Evolutionary conservation across 1,140 invertebrate species (phyloP), one percentile per base, ranked within the genome.

Genomic region (Drosophila bifasciata): DNA sequence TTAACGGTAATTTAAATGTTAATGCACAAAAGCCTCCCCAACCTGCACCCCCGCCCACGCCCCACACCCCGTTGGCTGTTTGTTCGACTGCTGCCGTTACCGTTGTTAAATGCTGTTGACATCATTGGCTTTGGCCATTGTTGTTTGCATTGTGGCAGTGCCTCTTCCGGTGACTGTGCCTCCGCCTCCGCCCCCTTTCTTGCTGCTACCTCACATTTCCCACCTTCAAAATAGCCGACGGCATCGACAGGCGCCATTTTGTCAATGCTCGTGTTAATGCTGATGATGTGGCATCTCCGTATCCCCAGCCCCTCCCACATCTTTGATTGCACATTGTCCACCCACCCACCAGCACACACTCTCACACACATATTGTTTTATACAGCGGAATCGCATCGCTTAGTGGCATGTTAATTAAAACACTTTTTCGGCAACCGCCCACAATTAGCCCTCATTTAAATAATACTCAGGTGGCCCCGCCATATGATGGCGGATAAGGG

Each of bases 1-100:
- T 79, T 76, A 79, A 76, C 64, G 66, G 66, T 72, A 76, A 80
- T 80, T 80, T 80, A 76, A 80, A 71, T 76, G 78, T 71, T 72
- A 80, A 80, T 76, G 76, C 67, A 55, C 53, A 50, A 52, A 43
- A 40, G 23, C 11, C 13, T 46, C 70, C 39, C 23, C 62, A 15
- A 23, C 11, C 11, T 16, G 23, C 23, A 16, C 36, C n/a, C 2
- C 52, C 9, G 11, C 16, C 43, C 48, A 32, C 43, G 19, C 23
- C 44, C 21, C 8, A 36, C 9, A 32, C 23, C 23, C 62, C 76
- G 48, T n/a, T 53, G 62, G 52, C 44, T 75, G 50, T 76, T 66
- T 66, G 61, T 51, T 32, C 15, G 32, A 4, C 32, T 13, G 32
- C 32, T 46, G 69, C 28, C 61, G 60, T 58, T 60, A 53, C 63